These are phyloP conservation scores for Anastrepha ludens DNA, from an alignment of 1,140 invertebrate species.

Conservation along the genomic window DNA sequence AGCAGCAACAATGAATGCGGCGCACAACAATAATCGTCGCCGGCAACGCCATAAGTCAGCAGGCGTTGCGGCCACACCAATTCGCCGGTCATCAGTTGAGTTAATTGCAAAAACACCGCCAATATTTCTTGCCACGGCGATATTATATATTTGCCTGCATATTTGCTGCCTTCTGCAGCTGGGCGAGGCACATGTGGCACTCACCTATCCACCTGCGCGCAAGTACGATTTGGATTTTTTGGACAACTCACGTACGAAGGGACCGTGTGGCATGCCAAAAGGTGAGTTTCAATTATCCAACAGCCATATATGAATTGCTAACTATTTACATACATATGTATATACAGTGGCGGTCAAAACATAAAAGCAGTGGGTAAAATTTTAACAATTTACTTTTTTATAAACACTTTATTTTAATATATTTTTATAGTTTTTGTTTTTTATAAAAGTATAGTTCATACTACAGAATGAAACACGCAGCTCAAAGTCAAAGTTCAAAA, in stretches of 20 bases:
- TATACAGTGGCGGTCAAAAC: not conserved
- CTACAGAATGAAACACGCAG: too few species aligned
- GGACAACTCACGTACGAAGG: slow-evolving; percentile 91
- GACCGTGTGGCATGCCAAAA: slow-evolving; percentile 96
- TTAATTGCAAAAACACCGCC: not conserved
- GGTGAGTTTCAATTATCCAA: slow-evolving; percentile 78
- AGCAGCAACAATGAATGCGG: slow-evolving; percentile 29
- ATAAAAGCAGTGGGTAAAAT: too few species aligned
- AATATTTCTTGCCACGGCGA: not conserved
- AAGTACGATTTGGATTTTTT: slow-evolving; percentile 95
- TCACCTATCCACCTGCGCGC: slow-evolving; percentile 90
- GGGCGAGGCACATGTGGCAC: slow-evolving; percentile 82
- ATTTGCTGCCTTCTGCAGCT: slow-evolving; percentile 60
- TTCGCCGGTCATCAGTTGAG: not conserved
- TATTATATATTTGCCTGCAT: slow-evolving; percentile 24
- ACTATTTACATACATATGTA: not conserved
- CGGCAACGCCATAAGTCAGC: slow-evolving; percentile 23
- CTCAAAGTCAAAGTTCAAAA: too few species aligned
- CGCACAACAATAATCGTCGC: slow-evolving; percentile 19
- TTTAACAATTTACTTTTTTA: too few species aligned
- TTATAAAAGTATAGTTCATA: too few species aligned
- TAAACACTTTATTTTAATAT: too few species aligned
- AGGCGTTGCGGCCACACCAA: slow-evolving; percentile 6
- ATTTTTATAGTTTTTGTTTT: too few species aligned
- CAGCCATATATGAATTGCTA: not conserved